phyloP scores from a whole-genome alignment of 35 echinoderm and acorn worm genomes.

The Lytechinus pictus region DNA sequence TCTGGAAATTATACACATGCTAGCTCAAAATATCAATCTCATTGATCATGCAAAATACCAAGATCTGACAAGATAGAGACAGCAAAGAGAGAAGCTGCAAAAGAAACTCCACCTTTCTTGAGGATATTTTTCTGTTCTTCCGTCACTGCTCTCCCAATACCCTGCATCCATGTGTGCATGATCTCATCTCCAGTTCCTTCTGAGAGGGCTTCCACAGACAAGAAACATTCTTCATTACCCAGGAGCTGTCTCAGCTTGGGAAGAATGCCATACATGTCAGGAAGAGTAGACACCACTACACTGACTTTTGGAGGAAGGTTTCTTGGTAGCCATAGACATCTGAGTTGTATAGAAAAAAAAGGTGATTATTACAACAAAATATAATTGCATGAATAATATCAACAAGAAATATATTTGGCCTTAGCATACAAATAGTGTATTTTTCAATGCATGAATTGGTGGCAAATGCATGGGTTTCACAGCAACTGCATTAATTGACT shows the following conservation, averaged over 20 bases:
- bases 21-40: not conserved
- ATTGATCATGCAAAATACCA: not conserved
- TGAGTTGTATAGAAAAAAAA: not conserved
- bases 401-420: not conserved
- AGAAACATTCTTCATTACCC: constrained; percentile 61
- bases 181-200: constrained; percentile 89
- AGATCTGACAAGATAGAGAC: not conserved
- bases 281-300: constrained; percentile 86
- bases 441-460: not conserved
- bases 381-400: not conserved
- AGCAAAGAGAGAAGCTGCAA: not conserved
- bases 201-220: constrained; percentile 68
- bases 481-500: not conserved
- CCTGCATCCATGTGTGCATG: constrained; percentile 83
- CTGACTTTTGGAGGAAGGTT: constrained; percentile 72
- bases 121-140: constrained; percentile 74
- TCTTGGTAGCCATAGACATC: constrained; percentile 81
- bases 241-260: constrained; percentile 75
- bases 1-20: too few relatives aligned
- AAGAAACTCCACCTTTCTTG: constrained; percentile 63
- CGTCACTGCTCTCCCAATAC: constrained; percentile 74
- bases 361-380: not conserved
- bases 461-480: not conserved
- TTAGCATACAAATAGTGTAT: not conserved
- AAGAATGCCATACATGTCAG: constrained; percentile 86